These are phyloP conservation scores for Apostichopus japonicus DNA, from an alignment of 35 echinoderm and acorn worm genomes.

Conservation along the genomic window DNA sequence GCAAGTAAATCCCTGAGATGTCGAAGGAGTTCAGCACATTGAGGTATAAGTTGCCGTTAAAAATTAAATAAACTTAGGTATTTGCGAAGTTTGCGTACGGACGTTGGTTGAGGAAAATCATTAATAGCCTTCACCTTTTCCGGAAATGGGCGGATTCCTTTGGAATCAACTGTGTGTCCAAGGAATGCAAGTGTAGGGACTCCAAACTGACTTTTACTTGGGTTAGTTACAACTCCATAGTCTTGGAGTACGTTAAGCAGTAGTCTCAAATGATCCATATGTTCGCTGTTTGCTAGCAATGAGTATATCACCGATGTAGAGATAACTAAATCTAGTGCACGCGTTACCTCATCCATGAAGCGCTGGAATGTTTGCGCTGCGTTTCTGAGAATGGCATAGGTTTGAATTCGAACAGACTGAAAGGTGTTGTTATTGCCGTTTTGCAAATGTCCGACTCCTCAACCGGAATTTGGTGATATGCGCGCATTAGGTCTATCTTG, in stretches of 20 bases:
- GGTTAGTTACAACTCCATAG: constrained; percentile 67
- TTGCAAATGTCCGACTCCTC: not conserved
- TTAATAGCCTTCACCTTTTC: constrained; percentile 48
- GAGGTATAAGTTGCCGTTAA: not conserved
- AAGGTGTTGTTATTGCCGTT: constrained; percentile 71
- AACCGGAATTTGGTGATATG: not conserved
- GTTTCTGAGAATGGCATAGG: constrained; percentile 52
- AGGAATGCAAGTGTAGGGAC: constrained; percentile 32
- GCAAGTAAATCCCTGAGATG: constrained; percentile 50
- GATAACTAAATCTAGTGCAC: constrained; percentile 58
- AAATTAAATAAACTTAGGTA: constrained; percentile 50
- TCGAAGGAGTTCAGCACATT: not conserved
- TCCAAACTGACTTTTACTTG: constrained; percentile 65
- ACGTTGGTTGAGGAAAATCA: constrained; percentile 44
- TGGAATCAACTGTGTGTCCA: constrained; percentile 42
- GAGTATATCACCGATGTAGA: constrained; percentile 58
- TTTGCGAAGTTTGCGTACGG: not conserved
- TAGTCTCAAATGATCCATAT: constrained; percentile 43
- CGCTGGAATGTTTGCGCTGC: too few relatives aligned
- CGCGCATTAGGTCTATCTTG: too few relatives aligned
- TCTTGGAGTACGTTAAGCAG: constrained; percentile 47
- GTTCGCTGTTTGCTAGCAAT: constrained; percentile 56
- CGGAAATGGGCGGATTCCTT: constrained; percentile 57
- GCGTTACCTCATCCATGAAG: constrained; percentile 56
- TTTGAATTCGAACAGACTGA: constrained; percentile 51